These are phyloP conservation scores for Ephydatia muelleri DNA, from an alignment of 37 sponge, comb jelly and placozoan genomes.

Conservation along the genomic window DNA sequence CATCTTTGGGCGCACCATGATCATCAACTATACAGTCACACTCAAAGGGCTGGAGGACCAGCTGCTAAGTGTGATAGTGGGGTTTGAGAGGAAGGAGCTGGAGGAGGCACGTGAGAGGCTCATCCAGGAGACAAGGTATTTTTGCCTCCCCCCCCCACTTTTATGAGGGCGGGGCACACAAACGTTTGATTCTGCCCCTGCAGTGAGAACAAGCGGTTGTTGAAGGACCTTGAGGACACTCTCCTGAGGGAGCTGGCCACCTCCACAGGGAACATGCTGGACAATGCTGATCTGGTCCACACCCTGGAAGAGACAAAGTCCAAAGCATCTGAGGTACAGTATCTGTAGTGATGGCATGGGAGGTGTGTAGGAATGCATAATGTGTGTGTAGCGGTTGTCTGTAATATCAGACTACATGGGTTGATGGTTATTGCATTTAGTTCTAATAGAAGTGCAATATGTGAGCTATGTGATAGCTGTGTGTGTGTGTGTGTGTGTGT, in stretches of 20 bases:
- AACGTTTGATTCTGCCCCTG: neutral
- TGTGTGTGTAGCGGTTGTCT: neutral
- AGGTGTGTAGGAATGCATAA: neutral
- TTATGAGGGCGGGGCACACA: neutral
- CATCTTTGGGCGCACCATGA: constrained; percentile 94
- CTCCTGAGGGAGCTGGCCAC: constrained; percentile 95
- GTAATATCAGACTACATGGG: neutral
- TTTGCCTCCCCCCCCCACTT: neutral
- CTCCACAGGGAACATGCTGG: constrained; percentile 98
- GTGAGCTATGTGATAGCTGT: no score
- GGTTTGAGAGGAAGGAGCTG: constrained; percentile 91
- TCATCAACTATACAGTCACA: constrained; percentile 99
- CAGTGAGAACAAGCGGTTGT: constrained; percentile 92
- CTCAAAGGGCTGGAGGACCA: constrained; percentile 99
- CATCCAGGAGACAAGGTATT: constrained; percentile 91
- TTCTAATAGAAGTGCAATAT: no score
- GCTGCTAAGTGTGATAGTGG: constrained; percentile 97
- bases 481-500: neutral
- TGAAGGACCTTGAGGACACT: constrained; percentile 99
- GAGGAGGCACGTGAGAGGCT: constrained; percentile 94
- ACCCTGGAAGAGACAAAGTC: constrained; percentile 98
- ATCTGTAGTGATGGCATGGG: neutral
- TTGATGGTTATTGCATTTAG: no score
- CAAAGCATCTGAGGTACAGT: constrained; percentile 92
- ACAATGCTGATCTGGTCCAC: constrained; percentile 94